Evolutionary conservation across 2,113 vertebrate genomes (phyloP).

Genomic region (Hyaena hyaena): DNA sequence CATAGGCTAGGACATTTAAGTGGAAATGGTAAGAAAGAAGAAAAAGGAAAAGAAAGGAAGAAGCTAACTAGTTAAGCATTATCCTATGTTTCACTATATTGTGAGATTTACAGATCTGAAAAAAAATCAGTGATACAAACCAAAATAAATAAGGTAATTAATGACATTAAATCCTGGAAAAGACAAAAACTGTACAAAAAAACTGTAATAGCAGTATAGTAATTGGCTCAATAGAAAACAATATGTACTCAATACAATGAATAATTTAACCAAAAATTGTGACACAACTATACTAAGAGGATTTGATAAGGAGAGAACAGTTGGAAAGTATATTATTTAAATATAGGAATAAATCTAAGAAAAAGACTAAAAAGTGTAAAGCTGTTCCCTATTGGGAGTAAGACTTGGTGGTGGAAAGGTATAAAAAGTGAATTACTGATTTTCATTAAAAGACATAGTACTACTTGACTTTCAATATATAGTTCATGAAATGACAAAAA

Average conservation of each 20-base stretch:
- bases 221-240: not conserved
- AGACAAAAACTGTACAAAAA: not conserved
- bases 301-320: not conserved
- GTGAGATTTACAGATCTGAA: slow-evolving; percentile 15
- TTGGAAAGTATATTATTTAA: not conserved
- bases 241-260: not conserved
- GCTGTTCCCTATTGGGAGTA: not conserved
- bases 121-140: not conserved
- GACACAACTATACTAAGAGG: not conserved
- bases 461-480: slow-evolving; percentile 20
- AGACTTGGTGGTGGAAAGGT: not conserved
- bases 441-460: not conserved
- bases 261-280: slow-evolving; percentile 26
- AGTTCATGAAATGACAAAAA: not conserved
- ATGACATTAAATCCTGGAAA: not conserved
- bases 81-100: not conserved
- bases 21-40: not conserved
- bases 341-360: not conserved
- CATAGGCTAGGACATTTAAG: not conserved
- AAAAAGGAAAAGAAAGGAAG: not conserved
- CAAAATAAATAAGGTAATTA: not conserved
- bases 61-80: not conserved
- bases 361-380: not conserved
- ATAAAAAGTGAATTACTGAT: not conserved
- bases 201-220: not conserved